Evolutionary conservation across 2,888 invertebrate species (phyloP).

Genomic region (Cephus rjabovi): DNA sequence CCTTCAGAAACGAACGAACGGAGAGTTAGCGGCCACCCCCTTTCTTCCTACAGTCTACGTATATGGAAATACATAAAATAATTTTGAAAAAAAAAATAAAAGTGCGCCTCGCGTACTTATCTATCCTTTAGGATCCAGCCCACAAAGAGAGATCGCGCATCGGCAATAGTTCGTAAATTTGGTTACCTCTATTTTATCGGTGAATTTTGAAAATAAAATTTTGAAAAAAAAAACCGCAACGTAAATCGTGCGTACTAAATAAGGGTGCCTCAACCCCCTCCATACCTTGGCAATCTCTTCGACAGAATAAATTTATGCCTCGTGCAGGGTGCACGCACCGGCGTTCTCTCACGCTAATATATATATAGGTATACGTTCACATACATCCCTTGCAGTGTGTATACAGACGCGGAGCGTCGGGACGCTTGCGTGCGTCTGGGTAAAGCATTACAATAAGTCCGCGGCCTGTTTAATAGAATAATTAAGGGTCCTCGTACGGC

Average conservation of each 20-base stretch:
- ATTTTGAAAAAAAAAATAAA: too few relatives aligned
- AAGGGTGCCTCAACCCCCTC: slow-evolving; percentile 1
- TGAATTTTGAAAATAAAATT: too few relatives aligned
- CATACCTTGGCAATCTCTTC: slow-evolving; percentile 37
- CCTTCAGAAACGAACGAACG: not conserved
- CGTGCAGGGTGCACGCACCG: slow-evolving; percentile 36
- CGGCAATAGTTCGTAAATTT: not conserved
- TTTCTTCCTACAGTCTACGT: not conserved
- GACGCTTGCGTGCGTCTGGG: slow-evolving; percentile 23
- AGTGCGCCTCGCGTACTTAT: too few relatives aligned
- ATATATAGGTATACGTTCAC: slow-evolving; percentile 9
- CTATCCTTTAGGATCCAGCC: not conserved
- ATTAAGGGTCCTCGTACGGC: slow-evolving; percentile 63
- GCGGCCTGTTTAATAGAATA: slow-evolving; percentile 65
- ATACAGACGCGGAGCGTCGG: too few relatives aligned
- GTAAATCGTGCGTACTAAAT: not conserved
- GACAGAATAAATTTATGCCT: slow-evolving; percentile 56
- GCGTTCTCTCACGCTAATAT: slow-evolving; percentile 10
- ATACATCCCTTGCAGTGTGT: slow-evolving; percentile 13
- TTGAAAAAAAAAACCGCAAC: too few relatives aligned
- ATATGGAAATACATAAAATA: not conserved
- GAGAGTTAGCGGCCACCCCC: not conserved
- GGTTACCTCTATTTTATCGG: too few relatives aligned
- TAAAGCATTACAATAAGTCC: slow-evolving; percentile 57
- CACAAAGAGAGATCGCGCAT: not conserved